phyloP scores from a whole-genome alignment of 2,797 vertebrate species.

The Anas capensis region DNA sequence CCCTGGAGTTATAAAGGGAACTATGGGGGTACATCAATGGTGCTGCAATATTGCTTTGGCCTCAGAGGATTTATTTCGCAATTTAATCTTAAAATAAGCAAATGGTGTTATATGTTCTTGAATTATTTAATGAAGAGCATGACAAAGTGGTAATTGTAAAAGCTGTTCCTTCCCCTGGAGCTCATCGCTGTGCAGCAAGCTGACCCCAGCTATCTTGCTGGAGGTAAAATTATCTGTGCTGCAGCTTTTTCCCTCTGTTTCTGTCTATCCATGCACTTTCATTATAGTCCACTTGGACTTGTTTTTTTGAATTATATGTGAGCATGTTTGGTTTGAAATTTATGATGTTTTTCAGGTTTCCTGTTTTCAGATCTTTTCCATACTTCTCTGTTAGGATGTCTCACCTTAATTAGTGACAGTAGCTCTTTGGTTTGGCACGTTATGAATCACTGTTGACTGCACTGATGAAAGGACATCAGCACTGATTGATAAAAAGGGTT shows the following conservation, averaged over 20 bases:
- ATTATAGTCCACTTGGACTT: background rate
- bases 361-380: background rate
- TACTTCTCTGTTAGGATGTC: background rate
- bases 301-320: background rate
- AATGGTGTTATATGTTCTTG: background rate
- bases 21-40: background rate
- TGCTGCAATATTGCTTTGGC: background rate
- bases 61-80: background rate
- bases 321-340: background rate
- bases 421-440: background rate
- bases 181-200: background rate
- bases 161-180: background rate
- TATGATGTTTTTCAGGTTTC: background rate
- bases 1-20: background rate
- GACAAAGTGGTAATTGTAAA: background rate
- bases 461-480: background rate
- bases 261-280: background rate
- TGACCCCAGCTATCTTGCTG: background rate
- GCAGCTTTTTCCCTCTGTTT: background rate
- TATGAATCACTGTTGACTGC: background rate
- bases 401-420: background rate
- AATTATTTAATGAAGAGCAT: background rate
- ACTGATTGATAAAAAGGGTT: background rate
- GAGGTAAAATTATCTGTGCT: background rate
- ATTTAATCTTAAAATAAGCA: background rate